Conservation (phyloP, 2,113 vertebrate genomes). For the Phrynosoma platyrhinos region DNA sequence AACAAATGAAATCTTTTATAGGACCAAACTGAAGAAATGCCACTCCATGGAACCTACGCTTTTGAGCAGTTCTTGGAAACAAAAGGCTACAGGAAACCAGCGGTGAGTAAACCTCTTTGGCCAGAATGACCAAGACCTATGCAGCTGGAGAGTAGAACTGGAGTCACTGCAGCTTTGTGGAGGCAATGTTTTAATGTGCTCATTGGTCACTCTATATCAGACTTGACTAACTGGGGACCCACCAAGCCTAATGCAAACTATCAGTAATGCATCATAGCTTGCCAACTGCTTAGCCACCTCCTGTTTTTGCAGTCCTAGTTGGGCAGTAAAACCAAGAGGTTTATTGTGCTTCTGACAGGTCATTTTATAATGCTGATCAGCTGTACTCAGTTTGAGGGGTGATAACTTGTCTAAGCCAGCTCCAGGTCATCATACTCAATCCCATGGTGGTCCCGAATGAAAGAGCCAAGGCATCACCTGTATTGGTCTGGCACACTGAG, state of each 20-base stretch:
- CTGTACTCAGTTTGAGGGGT: background rate
- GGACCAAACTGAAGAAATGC: slow-evolving; percentile 52
- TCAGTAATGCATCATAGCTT: background rate
- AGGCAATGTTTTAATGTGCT: background rate
- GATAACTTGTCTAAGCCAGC: too few relatives aligned
- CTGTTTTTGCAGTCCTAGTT: background rate
- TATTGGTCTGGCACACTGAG: background rate
- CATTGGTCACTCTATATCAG: background rate
- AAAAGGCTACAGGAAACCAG: slow-evolving; percentile 65
- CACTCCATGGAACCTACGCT: slow-evolving; percentile 62
- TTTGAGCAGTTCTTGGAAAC: slow-evolving; percentile 74
- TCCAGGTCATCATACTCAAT: background rate
- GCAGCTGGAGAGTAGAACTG: background rate
- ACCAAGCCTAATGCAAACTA: background rate
- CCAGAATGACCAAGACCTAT: background rate
- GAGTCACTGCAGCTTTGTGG: background rate
- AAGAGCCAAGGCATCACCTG: background rate
- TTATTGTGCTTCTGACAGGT: background rate
- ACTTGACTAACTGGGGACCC: background rate
- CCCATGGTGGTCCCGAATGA: background rate
- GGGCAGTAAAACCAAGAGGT: background rate
- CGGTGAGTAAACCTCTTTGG: slow-evolving; percentile 2
- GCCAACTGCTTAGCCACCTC: background rate
- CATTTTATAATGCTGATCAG: background rate
- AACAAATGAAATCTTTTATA: slow-evolving; percentile 21